These are phyloP conservation scores for Ectropis grisescens DNA, from an alignment of 1,140 invertebrate species.

Conservation along the genomic window DNA sequence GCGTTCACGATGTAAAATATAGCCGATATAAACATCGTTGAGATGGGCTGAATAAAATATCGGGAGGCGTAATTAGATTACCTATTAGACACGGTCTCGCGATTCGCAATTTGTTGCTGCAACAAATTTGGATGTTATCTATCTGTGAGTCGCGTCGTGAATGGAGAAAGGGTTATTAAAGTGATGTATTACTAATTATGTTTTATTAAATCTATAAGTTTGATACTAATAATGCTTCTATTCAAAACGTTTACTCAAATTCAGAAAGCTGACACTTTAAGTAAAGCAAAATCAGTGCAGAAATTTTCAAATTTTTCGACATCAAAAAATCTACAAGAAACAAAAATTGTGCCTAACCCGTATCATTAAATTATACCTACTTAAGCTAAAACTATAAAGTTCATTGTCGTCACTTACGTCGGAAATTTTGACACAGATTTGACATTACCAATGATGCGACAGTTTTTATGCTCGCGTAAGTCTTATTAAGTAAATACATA, in stretches of 20 bases:
- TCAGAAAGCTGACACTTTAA: neutral
- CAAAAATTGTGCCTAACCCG: too few species aligned
- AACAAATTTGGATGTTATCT: neutral
- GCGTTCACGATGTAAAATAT: conserved; percentile 54
- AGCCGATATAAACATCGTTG: conserved; percentile 41
- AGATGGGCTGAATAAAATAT: conserved; percentile 52
- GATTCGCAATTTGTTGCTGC: conserved; percentile 8
- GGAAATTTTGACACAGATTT: too few species aligned
- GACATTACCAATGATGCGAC: too few species aligned
- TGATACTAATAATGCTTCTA: neutral
- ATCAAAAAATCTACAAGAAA: too few species aligned
- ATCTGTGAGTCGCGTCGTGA: neutral
- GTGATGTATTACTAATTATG: neutral
- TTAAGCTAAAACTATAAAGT: too few species aligned
- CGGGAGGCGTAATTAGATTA: conserved; percentile 34
- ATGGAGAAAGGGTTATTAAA: neutral
- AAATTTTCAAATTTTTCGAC: too few species aligned
- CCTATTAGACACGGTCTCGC: conserved; percentile 20
- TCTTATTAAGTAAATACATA: too few species aligned
- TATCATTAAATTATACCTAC: too few species aligned
- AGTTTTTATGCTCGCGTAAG: too few species aligned
- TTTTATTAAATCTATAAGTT: neutral
- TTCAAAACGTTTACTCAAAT: neutral
- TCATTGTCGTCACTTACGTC: too few species aligned
- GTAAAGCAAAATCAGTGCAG: neutral